Conservation (phyloP, 1,140 invertebrate genomes). For the Hestina assimilis region DNA sequence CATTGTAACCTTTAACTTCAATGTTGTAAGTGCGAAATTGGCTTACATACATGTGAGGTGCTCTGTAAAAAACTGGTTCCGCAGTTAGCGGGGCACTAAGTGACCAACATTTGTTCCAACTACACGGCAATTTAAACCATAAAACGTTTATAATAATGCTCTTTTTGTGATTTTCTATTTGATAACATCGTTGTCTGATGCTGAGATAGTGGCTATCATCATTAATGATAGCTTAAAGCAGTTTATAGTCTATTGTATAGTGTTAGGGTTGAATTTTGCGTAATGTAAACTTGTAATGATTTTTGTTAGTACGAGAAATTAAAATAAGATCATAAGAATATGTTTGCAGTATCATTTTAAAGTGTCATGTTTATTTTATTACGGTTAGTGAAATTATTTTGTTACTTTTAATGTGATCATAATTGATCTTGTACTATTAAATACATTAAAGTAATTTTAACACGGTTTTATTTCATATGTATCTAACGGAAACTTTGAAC, state of each 20-base stretch:
- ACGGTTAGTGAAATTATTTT: slow-evolving; percentile 7
- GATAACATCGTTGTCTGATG: slow-evolving; percentile 24
- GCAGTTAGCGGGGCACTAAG: slow-evolving; percentile 41
- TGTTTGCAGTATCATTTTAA: slow-evolving; percentile 11
- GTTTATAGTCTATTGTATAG: slow-evolving; percentile 20
- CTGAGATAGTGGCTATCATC: slow-evolving; percentile 29
- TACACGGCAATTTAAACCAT: slow-evolving; percentile 32
- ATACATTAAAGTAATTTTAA: too few species aligned
- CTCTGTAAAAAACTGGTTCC: slow-evolving; percentile 52
- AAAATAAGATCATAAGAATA: slow-evolving; percentile 14
- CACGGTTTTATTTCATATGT: too few species aligned
- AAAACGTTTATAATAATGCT: slow-evolving; percentile 5
- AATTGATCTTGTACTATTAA: neutral
- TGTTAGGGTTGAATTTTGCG: slow-evolving; percentile 19
- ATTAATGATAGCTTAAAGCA: slow-evolving; percentile 24
- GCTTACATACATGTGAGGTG: slow-evolving; percentile 28
- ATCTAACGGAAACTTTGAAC: too few species aligned
- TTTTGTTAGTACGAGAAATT: slow-evolving; percentile 6
- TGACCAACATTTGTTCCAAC: slow-evolving; percentile 31
- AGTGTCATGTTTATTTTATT: slow-evolving; percentile 7
- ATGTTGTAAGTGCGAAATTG: neutral
- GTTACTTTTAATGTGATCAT: neutral
- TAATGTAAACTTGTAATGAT: neutral
- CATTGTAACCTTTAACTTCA: neutral
- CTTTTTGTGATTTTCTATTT: slow-evolving; percentile 7